Conservation (phyloP, 2,888 invertebrate genomes). For the Trachelus iudaicus region DNA sequence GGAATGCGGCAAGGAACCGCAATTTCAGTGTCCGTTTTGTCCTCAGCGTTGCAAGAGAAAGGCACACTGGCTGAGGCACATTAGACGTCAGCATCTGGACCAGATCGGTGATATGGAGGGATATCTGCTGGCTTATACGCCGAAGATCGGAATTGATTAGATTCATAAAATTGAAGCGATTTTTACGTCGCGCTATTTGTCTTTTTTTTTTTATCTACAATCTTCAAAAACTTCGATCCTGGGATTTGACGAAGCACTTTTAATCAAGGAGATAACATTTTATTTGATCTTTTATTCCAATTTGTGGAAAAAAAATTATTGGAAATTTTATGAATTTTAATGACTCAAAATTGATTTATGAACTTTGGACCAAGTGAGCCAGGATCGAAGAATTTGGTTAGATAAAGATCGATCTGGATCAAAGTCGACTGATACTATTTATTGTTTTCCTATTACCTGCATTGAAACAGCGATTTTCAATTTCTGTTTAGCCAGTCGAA, state of each 20-base stretch:
- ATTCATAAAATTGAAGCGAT: neutral
- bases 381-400: neutral
- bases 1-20: conserved; percentile 68
- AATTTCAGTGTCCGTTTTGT: conserved; percentile 67
- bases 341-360: neutral
- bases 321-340: neutral
- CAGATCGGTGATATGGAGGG: conserved; percentile 67
- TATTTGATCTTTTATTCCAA: too few relatives aligned
- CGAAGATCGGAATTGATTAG: conserved; percentile 27
- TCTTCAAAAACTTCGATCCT: neutral
- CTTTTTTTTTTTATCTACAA: neutral
- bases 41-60: conserved; percentile 64
- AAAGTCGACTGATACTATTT: neutral
- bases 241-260: neutral
- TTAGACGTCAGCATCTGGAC: conserved; percentile 68
- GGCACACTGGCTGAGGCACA: conserved; percentile 68
- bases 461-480: too few relatives aligned
- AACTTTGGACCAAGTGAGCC: neutral
- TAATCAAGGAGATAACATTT: neutral
- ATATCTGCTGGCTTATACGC: conserved; percentile 37
- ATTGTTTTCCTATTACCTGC: neutral
- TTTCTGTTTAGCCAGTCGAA: too few relatives aligned
- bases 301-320: neutral
- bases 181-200: neutral
- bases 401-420: neutral